Percentiles rank a stretch among this genome's conserved stretches.
phyloP scores from a whole-genome alignment of 2,797 vertebrate species.

The Channa striata region DNA sequence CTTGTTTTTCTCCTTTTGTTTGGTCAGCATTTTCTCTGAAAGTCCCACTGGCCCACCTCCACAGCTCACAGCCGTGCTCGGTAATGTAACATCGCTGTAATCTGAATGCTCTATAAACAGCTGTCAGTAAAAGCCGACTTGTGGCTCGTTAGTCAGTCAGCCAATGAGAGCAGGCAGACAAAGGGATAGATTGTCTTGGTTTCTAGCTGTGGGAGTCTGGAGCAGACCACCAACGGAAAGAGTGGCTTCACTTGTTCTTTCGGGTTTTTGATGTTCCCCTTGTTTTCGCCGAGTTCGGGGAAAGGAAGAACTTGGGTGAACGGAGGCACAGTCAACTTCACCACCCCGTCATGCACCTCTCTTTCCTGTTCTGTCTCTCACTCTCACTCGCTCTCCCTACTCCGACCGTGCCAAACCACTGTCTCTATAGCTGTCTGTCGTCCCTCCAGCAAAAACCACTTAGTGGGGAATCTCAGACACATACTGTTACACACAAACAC shows the following conservation, averaged over 20 bases:
- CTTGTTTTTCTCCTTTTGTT: conserved; percentile 10
- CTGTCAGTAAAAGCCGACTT: conserved; percentile 59
- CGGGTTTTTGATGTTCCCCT: conserved; percentile 61
- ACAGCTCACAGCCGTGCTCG: conserved; percentile 64
- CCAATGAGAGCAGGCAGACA: conserved; percentile 50
- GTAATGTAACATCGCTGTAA: conserved; percentile 65
- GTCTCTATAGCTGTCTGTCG: conserved; percentile 87
- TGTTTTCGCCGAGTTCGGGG: conserved; percentile 38
- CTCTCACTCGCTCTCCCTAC: conserved; percentile 38
- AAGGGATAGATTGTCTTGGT: conserved; percentile 61
- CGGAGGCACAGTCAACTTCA: conserved; percentile 63
- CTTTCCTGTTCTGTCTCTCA: conserved; percentile 23
- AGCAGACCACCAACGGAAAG: conserved; percentile 68
- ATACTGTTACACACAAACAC: conserved; percentile 40
- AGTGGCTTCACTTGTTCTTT: conserved; percentile 66
- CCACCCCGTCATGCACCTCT: conserved; percentile 62
- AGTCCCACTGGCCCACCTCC: conserved; percentile 43
- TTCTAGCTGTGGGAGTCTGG: conserved; percentile 46
- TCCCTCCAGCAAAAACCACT: conserved; percentile 82
- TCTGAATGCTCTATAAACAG: conserved; percentile 59
- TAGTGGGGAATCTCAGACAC: conserved; percentile 64
- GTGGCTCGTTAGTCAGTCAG: conserved; percentile 50
- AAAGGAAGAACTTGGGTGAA: conserved; percentile 63
- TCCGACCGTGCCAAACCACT: conserved; percentile 86
- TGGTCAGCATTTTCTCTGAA: conserved; percentile 30